These are phyloP conservation scores for Parotocinclus haroldoi DNA, from an alignment of 2,797 vertebrate species.

Conservation along the genomic window DNA sequence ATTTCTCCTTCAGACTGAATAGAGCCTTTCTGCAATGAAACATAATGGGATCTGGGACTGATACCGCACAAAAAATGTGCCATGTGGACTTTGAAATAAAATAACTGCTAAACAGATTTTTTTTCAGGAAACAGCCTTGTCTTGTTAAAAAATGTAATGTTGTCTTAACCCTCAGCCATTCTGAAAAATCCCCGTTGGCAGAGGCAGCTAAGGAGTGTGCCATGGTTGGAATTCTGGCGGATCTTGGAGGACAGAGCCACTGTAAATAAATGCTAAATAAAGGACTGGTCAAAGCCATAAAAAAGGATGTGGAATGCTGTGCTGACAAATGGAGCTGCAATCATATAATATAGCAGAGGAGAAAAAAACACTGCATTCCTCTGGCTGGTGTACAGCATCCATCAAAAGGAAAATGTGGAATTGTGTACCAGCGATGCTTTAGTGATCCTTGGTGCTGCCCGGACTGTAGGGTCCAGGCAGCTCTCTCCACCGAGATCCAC, in stretches of 20 bases:
- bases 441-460: neutral
- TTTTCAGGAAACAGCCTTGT: neutral
- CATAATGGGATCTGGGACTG: too few relatives aligned
- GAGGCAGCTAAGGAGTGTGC: constrained; percentile 15
- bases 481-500: neutral
- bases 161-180: constrained; percentile 23
- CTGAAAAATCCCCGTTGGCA: constrained; percentile 22
- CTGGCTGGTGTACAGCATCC: constrained; percentile 34
- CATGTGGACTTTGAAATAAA: neutral
- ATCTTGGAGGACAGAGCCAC: constrained; percentile 34
- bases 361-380: constrained; percentile 39
- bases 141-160: constrained; percentile 8
- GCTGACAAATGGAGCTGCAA: constrained; percentile 31
- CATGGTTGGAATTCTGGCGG: constrained; percentile 30
- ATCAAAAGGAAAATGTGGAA: constrained; percentile 28
- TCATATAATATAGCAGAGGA: constrained; percentile 20
- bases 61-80: neutral
- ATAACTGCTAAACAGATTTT: neutral
- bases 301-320: constrained; percentile 38
- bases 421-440: constrained; percentile 7
- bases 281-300: constrained; percentile 32
- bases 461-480: neutral
- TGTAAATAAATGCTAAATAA: constrained; percentile 50
- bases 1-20: constrained; percentile 18
- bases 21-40: constrained; percentile 11